Evolutionary conservation across 1,140 invertebrate genomes (phyloP).

Genomic region (Aphelinus atriplicis): DNA sequence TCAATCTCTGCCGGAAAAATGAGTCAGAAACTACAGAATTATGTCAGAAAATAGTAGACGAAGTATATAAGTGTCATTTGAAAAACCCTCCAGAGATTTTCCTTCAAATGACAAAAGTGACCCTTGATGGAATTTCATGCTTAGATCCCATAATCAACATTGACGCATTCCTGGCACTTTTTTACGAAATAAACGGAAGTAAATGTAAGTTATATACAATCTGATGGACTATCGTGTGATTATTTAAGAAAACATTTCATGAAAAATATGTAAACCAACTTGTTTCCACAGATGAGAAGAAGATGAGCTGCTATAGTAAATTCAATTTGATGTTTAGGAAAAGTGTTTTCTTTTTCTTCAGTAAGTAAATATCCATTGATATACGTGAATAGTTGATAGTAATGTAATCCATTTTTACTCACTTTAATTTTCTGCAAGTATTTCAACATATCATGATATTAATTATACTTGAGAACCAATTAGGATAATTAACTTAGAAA

Average conservation of each 20-base stretch:
- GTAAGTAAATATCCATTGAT: slow-evolving; percentile 5
- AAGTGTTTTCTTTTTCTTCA: neutral
- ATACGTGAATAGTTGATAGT: neutral
- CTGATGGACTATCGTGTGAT: no score
- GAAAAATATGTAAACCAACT: neutral
- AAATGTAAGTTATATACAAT: slow-evolving; percentile 43
- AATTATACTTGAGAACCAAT: no score
- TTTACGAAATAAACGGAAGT: slow-evolving; percentile 36
- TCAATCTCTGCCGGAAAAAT: slow-evolving; percentile 52
- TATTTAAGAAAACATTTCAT: neutral
- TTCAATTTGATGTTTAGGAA: slow-evolving; percentile 16
- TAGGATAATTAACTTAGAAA: no score
- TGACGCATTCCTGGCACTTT: slow-evolving; percentile 42
- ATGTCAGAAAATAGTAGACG: slow-evolving; percentile 38
- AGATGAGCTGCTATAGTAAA: slow-evolving; percentile 23
- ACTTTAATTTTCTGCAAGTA: no score
- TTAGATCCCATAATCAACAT: slow-evolving; percentile 40
- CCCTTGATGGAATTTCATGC: slow-evolving; percentile 45
- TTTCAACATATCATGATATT: no score
- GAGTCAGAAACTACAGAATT: slow-evolving; percentile 48
- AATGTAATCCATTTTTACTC: neutral
- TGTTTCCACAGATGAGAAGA: slow-evolving; percentile 31
- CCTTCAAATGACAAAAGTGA: neutral
- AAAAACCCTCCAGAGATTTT: slow-evolving; percentile 29
- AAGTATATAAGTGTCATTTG: slow-evolving; percentile 42